Base-by-base conservation (phyloP, 2,888 invertebrate species). In the Plagodis pulveraria region DNA sequence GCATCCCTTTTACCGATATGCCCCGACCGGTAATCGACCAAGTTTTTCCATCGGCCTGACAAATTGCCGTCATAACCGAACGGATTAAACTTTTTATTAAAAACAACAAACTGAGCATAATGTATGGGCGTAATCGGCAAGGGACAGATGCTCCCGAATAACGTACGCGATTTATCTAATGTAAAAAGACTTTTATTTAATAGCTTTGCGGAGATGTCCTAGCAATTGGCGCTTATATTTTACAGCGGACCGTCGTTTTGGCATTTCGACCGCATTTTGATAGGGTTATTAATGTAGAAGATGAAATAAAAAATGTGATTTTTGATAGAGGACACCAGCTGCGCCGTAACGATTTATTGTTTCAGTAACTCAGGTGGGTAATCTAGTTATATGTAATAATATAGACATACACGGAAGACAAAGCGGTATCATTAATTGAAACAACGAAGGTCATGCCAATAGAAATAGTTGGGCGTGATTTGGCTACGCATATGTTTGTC, bases 41-140 rank as follows among this genome's bases (percentile, higher is more conserved):
- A 91, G 85, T 91, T 91, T 91, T 89, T 89, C 91, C 90, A 89
- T 90, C 84, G 85, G 71, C 76, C 86, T 89, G 90, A 91, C 90
- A 91, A 91, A 91, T 91, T 88, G 84, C 91, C 83, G 83, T 88
- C 91, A 91, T 91, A 91, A 91, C 89, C 83, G 89, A 88, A 90
- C 87, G 90, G 90, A 91, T 91, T 91, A 91, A 91, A 91, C 91
- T 91, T 91, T 91, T 91, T 91, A 91, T 91, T 91, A 91, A 91
- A 91, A 91, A 91, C 91, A 91, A 91, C 91, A 91, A 91, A 91
- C 91, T 86, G 89, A 84, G 91, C 85, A 91, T 91, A 91, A 91
- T 91, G 91, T 91, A 90, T 88, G 84, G 86, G 79, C 83, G 89
- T 90, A 90, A 91, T 91, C 89, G 88, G 86, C 84, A 86, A 84